phyloP scores from a whole-genome alignment of 1,140 invertebrate genomes.

The Octopus bimaculoides region DNA sequence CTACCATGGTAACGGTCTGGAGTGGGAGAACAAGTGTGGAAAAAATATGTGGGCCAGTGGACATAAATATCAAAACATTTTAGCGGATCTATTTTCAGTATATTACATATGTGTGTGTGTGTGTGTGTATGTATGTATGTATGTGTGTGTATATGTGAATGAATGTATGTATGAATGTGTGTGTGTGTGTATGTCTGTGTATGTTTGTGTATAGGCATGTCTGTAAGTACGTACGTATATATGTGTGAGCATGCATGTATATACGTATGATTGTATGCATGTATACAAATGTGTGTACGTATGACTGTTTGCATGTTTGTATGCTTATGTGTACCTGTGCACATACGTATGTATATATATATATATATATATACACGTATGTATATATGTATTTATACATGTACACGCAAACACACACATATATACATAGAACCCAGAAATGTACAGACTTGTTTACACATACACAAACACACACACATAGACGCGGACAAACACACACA shows the following conservation, averaged over 20 bases:
- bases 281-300: background rate
- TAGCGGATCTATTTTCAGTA: background rate
- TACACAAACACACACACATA: no score
- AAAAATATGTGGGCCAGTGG: background rate
- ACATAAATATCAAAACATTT: background rate
- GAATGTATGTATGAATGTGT: background rate
- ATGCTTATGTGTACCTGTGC: background rate
- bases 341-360: background rate
- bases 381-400: no score
- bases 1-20: no score
- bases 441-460: background rate
- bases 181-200: background rate
- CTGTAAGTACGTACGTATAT: background rate
- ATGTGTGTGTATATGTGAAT: background rate
- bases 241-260: background rate
- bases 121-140: background rate
- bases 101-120: background rate
- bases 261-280: background rate
- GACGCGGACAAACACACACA: no score
- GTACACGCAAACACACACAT: no score
- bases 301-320: background rate
- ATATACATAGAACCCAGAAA: background rate
- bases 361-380: background rate
- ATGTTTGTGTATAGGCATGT: background rate
- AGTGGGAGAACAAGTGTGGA: no score